phyloP scores from a whole-genome alignment of 2,797 vertebrate genomes.

The Micromesistius poutassou region DNA sequence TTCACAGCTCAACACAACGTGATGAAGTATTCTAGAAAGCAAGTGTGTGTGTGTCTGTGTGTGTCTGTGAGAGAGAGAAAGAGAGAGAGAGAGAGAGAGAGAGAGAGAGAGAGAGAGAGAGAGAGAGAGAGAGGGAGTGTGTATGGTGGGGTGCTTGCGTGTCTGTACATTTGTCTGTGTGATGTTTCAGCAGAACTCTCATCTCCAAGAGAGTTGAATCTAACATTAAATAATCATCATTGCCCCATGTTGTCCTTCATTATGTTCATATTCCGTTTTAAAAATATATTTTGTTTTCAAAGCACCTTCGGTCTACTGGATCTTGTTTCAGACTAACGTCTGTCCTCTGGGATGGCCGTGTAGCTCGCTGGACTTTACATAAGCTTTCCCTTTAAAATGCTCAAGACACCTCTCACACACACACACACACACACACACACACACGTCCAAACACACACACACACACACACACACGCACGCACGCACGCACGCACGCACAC shows the following conservation, averaged over 20 bases:
- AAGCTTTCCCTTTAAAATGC: conserved; percentile 4
- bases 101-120: not conserved
- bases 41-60: not conserved
- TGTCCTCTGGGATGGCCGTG: not conserved
- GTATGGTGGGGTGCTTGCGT: no score
- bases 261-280: not conserved
- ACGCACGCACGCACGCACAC: conserved; percentile 14
- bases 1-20: conserved; percentile 1
- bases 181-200: not conserved
- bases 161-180: not conserved
- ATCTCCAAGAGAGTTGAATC: not conserved
- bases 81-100: not conserved
- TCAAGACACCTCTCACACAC: conserved; percentile 4
- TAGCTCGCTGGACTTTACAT: not conserved
- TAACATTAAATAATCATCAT: not conserved
- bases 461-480: not conserved
- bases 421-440: conserved; percentile 16
- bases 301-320: not conserved
- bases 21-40: conserved; percentile 8
- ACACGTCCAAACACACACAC: not conserved
- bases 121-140: not conserved
- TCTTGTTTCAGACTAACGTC: not conserved
- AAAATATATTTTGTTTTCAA: no score
- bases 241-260: not conserved
- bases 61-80: not conserved